Base-by-base conservation (phyloP, 2,113 vertebrate genomes). In the Romanogobio albipinnatus region DNA sequence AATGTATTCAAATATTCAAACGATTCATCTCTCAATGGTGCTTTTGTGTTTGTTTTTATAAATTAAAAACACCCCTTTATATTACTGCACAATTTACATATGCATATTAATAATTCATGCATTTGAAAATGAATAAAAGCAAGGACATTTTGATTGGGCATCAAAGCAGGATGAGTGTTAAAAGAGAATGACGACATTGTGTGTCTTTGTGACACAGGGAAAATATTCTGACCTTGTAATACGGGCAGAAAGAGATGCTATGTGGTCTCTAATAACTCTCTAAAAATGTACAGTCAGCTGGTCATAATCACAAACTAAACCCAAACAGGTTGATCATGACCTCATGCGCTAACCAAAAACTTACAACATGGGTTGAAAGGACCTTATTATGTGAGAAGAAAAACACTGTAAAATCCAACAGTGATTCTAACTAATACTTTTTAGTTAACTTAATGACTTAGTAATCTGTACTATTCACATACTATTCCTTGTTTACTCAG, bases 31-130 rank as follows among this genome's bases (percentile, higher is more conserved):
- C 47, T 83, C 73, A 45, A n/a, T 82, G 82, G 82, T 53, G 36
- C 43, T 26, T 88, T 86, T 74, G 73, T 79, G 74, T 89, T 82
- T 89, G 87, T 89, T 70, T 82, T 85, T 89, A 84, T 86, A 62
- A 86, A 87, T 85, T 83, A 87, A 76, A 86, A 81, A 86, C 84
- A 61, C 43, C 49, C 36, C 49, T 75, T 75, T 76, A 89, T 76
- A 83, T 81, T 45, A 76, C 43, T 74, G 51, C 83, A 87, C 68
- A 85, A 85, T 85, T 85, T 58, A 85, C 70, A 85, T 70, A 64
- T 76, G 58, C 56, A 49, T 76, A 86, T 89, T 39, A 86, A 89
- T 87, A 84, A 70, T 86, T 84, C 70, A 86, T 83, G 61, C 22
- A 49, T 84, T 10, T 74, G 68, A 82, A 75, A 51, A 47, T 43